These are phyloP conservation scores for Ephialtes manifestator DNA, from an alignment of 2,888 invertebrate genomes.

Conservation along the genomic window DNA sequence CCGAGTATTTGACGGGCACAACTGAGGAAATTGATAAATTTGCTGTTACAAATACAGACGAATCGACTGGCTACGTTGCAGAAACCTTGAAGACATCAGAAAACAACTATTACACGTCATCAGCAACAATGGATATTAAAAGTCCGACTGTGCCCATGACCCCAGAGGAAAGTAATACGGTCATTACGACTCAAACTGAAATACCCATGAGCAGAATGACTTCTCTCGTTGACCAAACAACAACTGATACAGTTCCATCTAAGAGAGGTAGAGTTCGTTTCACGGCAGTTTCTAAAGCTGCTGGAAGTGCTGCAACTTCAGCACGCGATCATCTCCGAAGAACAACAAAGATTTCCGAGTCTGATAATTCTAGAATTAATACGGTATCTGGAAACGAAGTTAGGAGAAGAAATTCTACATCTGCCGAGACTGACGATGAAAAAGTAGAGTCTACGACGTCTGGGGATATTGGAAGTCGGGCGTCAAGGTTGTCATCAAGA, in stretches of 20 bases:
- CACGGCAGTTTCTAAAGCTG: slow-evolving; percentile 2
- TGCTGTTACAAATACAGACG: not conserved
- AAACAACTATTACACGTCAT: slow-evolving; percentile 14
- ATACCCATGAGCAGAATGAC: slow-evolving; percentile 17
- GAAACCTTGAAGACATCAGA: slow-evolving; percentile 45
- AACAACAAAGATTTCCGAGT: not conserved
- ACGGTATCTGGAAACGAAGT: not conserved
- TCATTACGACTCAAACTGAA: slow-evolving; percentile 3
- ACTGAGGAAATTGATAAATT: not conserved
- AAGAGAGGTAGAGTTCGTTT: slow-evolving; percentile 58
- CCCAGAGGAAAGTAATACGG: not conserved
- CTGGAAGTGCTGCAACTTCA: not conserved
- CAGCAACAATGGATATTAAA: not conserved
- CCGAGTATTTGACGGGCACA: not conserved
- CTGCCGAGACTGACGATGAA: not conserved
- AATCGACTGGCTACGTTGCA: not conserved
- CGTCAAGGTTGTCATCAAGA: not conserved
- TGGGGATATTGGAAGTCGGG: not conserved
- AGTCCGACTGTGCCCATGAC: not conserved
- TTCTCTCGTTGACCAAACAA: not conserved
- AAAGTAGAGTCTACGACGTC: not conserved
- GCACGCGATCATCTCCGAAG: slow-evolving; percentile 8
- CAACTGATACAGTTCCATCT: not conserved
- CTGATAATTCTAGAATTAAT: not conserved
- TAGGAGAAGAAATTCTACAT: not conserved